These are phyloP conservation scores for Pseudachorutes palmiensis DNA, from an alignment of 1,140 invertebrate species.

Conservation along the genomic window DNA sequence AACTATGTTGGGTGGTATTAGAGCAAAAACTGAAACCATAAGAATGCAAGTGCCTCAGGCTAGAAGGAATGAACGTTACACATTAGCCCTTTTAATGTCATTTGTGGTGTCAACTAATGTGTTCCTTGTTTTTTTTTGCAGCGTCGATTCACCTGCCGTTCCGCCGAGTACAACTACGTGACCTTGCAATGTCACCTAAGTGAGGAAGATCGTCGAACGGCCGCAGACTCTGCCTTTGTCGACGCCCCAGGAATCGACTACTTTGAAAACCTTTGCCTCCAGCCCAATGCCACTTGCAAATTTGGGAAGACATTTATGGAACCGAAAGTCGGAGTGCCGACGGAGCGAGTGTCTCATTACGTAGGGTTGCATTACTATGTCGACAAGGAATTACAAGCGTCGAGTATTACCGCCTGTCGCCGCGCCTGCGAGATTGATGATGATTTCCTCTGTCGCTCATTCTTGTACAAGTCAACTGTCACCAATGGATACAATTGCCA, in stretches of 20 bases:
- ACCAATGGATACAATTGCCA: slow-evolving; percentile 72
- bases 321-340: slow-evolving; percentile 75
- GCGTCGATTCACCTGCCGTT: slow-evolving; percentile 81
- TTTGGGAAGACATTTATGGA: slow-evolving; percentile 62
- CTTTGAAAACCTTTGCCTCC: slow-evolving; percentile 89
- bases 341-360: slow-evolving; percentile 82
- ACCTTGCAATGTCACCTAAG: slow-evolving; percentile 81
- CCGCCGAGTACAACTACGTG: slow-evolving; percentile 87
- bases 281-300: slow-evolving; percentile 50
- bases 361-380: slow-evolving; percentile 81
- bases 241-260: slow-evolving; percentile 87
- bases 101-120: slow-evolving; percentile 3
- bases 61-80: too few species aligned
- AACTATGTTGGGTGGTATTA: too few species aligned
- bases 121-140: slow-evolving; percentile 43
- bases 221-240: slow-evolving; percentile 58
- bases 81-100: too few species aligned
- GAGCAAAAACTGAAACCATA: too few species aligned
- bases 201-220: slow-evolving; percentile 76
- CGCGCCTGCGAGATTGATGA: slow-evolving; percentile 84
- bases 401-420: slow-evolving; percentile 70
- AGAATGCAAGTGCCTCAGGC: too few species aligned
- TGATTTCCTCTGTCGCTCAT: slow-evolving; percentile 85
- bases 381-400: slow-evolving; percentile 82
- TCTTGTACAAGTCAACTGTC: slow-evolving; percentile 58